Evolutionary conservation across 1,140 invertebrate species (phyloP).

Genomic region (Euwallacea similis): DNA sequence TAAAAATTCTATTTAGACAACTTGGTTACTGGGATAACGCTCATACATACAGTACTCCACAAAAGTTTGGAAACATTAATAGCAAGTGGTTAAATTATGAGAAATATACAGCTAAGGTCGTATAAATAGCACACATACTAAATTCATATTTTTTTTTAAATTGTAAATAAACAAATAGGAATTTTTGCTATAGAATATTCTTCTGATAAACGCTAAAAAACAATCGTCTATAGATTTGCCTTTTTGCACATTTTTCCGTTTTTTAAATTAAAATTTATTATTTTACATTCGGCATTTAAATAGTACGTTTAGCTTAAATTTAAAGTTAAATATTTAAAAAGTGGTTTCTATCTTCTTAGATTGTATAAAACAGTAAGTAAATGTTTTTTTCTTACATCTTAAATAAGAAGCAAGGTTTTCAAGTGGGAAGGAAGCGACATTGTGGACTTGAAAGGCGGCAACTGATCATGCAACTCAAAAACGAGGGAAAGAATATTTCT

Average conservation of each 20-base stretch:
- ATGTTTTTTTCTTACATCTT: not conserved
- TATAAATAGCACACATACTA: not conserved
- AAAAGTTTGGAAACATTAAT: too few species aligned
- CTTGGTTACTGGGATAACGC: too few species aligned
- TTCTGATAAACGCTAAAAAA: not conserved
- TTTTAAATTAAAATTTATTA: constrained; percentile 1
- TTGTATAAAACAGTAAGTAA: constrained; percentile 6
- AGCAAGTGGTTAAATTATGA: too few species aligned
- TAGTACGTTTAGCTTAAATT: not conserved
- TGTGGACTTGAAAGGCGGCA: too few species aligned
- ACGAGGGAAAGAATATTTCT: too few species aligned
- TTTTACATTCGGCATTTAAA: constrained; percentile 7
- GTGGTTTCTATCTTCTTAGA: not conserved
- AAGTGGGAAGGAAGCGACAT: not conserved
- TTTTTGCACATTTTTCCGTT: not conserved
- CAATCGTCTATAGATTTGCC: not conserved
- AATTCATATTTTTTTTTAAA: constrained; percentile 5
- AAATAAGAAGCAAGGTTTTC: not conserved
- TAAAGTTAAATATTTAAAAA: not conserved
- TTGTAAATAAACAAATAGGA: constrained; percentile 6
- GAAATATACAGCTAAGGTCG: constrained; percentile 6
- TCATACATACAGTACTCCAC: too few species aligned
- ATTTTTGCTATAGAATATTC: constrained; percentile 4
- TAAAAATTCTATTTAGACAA: too few species aligned
- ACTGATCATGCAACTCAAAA: too few species aligned